phyloP scores from a whole-genome alignment of 2,113 vertebrate species.

The Oostethus manadensis region DNA sequence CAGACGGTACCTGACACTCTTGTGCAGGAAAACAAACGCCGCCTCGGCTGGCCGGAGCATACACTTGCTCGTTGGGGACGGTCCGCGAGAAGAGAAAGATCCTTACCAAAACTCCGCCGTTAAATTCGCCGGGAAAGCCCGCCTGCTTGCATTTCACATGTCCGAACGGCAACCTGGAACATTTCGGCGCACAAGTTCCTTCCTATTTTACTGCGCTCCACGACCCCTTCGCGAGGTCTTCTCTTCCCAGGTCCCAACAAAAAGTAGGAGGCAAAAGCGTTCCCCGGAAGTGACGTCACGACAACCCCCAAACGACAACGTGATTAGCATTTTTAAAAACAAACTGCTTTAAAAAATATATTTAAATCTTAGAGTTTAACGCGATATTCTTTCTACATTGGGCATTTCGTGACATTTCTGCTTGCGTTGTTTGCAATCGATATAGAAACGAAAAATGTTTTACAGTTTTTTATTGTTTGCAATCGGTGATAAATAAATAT shows the following conservation, averaged over 20 bases:
- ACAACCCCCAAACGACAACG: conserved; percentile 51
- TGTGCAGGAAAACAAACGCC: conserved; percentile 26
- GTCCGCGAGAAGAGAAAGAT: conserved; percentile 14
- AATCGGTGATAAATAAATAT: no score
- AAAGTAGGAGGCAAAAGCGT: conserved; percentile 57
- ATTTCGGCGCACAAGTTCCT: conserved; percentile 5
- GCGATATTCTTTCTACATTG: no score
- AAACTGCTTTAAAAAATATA: not conserved
- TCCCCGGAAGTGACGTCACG: conserved; percentile 67
- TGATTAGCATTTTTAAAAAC: conserved; percentile 72
- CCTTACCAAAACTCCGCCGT: conserved; percentile 46
- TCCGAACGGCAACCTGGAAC: conserved; percentile 15
- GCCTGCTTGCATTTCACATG: conserved; percentile 36
- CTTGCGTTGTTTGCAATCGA: no score
- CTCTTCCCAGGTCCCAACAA: conserved; percentile 49
- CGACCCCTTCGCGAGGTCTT: conserved; percentile 27
- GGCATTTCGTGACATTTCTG: no score
- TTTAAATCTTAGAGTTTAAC: not conserved
- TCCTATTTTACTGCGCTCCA: not conserved
- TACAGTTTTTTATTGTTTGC: no score
- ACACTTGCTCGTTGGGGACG: conserved; percentile 50
- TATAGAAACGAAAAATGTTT: no score
- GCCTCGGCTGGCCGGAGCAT: conserved; percentile 8
- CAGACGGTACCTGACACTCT: not conserved
- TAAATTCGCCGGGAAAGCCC: conserved; percentile 34